phyloP scores from a whole-genome alignment of 1,140 invertebrate genomes.

The Trinorchestia longiramus region DNA sequence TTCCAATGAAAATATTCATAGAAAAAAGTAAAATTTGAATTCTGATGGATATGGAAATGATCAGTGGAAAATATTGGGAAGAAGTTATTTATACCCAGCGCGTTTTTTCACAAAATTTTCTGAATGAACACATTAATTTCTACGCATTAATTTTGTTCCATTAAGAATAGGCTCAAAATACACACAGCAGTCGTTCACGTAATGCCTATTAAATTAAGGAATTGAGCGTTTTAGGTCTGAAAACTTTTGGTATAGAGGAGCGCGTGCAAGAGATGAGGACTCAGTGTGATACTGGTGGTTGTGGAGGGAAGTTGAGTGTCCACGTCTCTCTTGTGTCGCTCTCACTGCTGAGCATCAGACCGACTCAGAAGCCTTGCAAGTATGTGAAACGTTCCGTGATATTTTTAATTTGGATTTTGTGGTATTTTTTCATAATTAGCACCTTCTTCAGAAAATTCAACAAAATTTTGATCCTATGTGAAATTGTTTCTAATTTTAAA shows the following conservation, averaged over 20 bases:
- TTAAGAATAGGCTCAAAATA: background rate
- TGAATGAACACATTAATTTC: too few species aligned
- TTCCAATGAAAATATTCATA: too few species aligned
- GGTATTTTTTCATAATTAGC: background rate
- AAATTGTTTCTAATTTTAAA: background rate
- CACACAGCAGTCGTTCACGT: background rate
- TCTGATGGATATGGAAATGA: too few species aligned
- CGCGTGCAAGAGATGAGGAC: background rate
- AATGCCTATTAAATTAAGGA: background rate
- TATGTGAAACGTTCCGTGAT: background rate
- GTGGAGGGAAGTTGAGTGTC: background rate
- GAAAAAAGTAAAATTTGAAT: too few species aligned
- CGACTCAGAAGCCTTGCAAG: background rate
- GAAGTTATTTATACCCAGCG: too few species aligned
- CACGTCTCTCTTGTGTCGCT: conserved; percentile 5
- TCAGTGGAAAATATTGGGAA: too few species aligned
- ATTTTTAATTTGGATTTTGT: background rate
- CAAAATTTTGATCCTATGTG: background rate
- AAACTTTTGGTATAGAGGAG: background rate
- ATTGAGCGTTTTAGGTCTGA: background rate
- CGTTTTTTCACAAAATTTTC: too few species aligned
- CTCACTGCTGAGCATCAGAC: background rate
- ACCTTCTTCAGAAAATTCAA: background rate
- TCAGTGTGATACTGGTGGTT: conserved; percentile 10
- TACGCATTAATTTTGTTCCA: background rate